Percentiles rank a stretch among this genome's conserved stretches.
Conservation (phyloP, 2,797 vertebrate species). For the Crotalus adamanteus region DNA sequence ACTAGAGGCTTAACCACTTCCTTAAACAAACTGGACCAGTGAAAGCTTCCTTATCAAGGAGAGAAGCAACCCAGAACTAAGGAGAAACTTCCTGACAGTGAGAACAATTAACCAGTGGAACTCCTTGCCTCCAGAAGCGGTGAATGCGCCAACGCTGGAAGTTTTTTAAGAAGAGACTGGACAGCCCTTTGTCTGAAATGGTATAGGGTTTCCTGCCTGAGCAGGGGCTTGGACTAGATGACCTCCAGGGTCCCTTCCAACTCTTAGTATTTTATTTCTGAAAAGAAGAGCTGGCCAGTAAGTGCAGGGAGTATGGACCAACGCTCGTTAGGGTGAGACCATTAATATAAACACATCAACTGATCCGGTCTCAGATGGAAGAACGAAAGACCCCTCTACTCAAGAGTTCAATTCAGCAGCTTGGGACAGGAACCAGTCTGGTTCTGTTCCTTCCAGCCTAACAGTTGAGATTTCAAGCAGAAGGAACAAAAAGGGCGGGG, state of each 20-base stretch:
- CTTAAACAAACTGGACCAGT: neutral
- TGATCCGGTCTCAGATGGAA: neutral
- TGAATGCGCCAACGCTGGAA: too few relatives aligned
- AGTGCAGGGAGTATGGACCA: neutral
- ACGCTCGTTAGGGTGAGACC: neutral
- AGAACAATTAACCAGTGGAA: too few relatives aligned
- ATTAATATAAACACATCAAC: neutral
- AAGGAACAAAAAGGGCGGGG: conserved; percentile 1
- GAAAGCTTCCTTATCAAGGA: neutral
- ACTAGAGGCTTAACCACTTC: neutral
- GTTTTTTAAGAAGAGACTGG: too few relatives aligned
- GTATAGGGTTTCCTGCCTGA: neutral
- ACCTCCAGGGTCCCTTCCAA: neutral
- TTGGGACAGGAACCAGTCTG: neutral
- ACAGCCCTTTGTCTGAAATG: too few relatives aligned
- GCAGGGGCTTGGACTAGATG: neutral
- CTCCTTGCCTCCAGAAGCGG: too few relatives aligned
- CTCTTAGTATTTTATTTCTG: neutral
- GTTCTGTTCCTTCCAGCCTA: neutral
- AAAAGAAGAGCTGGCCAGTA: neutral
- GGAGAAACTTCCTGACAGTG: too few relatives aligned
- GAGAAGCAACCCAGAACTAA: too few relatives aligned
- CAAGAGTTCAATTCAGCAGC: neutral
- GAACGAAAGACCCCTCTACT: neutral
- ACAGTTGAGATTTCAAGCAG: neutral